Evolutionary conservation across 2,113 vertebrate genomes (phyloP).

Genomic region (Podilymbus podiceps): DNA sequence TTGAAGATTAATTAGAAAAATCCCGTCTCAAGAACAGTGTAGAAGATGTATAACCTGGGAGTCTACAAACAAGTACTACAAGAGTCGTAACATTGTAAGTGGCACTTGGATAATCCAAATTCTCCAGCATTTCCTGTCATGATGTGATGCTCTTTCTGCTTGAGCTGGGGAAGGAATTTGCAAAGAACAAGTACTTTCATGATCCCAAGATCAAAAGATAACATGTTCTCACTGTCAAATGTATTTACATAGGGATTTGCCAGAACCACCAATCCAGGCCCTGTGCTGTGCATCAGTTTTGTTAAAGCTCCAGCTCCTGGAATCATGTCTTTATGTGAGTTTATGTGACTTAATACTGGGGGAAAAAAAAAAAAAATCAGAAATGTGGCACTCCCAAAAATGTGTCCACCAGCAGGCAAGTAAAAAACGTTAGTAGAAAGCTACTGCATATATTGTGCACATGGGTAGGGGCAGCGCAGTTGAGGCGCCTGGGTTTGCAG

Average conservation of each 20-base stretch:
- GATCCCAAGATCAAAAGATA: slow-evolving; percentile 23
- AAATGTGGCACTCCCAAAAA: neutral
- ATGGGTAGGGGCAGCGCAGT: neutral
- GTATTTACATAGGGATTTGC: neutral
- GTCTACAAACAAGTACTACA: neutral
- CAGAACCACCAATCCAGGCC: neutral
- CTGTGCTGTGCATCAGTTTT: neutral
- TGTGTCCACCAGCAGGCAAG: neutral
- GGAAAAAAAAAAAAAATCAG: neutral
- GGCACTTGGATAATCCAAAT: neutral
- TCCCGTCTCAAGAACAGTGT: neutral
- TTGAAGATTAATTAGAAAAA: neutral
- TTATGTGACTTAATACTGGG: neutral
- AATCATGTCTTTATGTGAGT: neutral
- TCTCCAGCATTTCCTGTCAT: neutral
- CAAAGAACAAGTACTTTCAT: slow-evolving; percentile 16
- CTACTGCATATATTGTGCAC: neutral
- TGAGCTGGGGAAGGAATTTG: neutral
- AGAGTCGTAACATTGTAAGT: neutral
- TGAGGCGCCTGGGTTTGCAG: neutral
- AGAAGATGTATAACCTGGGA: neutral
- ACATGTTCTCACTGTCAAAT: neutral
- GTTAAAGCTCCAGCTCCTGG: neutral
- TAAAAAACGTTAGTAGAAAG: neutral
- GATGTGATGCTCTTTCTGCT: neutral